Base-by-base conservation (phyloP, 2,888 invertebrate genomes). In the Brenthis hecate region DNA sequence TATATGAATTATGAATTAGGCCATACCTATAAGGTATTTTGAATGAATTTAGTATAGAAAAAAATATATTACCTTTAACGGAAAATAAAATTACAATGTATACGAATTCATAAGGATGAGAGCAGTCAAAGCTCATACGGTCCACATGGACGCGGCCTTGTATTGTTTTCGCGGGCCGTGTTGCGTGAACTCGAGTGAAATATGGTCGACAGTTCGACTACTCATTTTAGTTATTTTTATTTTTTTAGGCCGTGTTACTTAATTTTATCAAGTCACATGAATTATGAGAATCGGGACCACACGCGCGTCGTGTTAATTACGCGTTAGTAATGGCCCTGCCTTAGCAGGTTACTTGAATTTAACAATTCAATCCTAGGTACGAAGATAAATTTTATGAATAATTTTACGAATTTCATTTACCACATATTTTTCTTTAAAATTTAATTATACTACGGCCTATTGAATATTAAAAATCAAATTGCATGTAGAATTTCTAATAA, bases 221-320 rank as follows among this genome's bases (percentile, higher is more conserved):
- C 91, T 91, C 90, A 88, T 87, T 90, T 88, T 87, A 83, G 81
- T 86, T 90, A 84, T 81, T 86, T 87, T 88, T 84, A 81, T 86
- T 91, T 91, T 60, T 89, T 89, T 86, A 85, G 85, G 80, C 80
- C 83, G 86, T 85, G 88, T 92, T 91, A 89, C 90, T 92, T 91
- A 92, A 92, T 92, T 92, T 92, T 92, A 92, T 92, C 90, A 91
- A 91, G 87, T 89, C 87, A 84, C 88, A 88, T 92, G 92, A 92
- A 83, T 92, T 92, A 92, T 91, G 90, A 89, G 86, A 84, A 84
- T 81, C 78, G 84, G 82, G 92, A 91, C 92, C 92, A 92, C 92
- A 92, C 92, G 88, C 81, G 78, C 88, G 85, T 85, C 80, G 78
- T 86, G 85, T 85, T 91, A 89, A 91, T 91, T 90, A 89, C 83